Evolutionary conservation across 2,113 vertebrate species (phyloP), one percentile per base, ranked within the genome.

Genomic region (Etia nguti): DNA sequence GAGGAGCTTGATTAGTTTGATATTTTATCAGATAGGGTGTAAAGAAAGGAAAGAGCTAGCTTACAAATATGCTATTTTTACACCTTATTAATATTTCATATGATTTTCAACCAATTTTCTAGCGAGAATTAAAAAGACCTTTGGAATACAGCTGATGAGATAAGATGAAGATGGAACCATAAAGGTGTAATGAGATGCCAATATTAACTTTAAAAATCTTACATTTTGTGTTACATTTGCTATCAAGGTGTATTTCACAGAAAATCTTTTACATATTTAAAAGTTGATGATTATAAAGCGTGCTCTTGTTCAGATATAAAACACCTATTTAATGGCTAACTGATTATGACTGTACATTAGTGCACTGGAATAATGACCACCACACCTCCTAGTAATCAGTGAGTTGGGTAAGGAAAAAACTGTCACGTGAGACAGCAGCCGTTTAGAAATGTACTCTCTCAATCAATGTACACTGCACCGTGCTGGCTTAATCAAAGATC

Each of bases 401-500:
- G 86, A 82, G 57, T 55, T 68, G 85, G 80, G 65, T 87, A 82
- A 68, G 68, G 86, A 90, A 90, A 65, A 82, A 84, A 22, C 20
- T 77, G 20, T 86, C 80, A 89, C 9, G 70, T 81, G 82, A 92
- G 91, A 91, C 86, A 86, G 59, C 82, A 93, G 90, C 91, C 91
- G 26, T 62, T 92, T 16, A 59, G 89, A 86, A 92, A 79, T 29
- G 77, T 89, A 90, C 79, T 90, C 89, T 87, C 89, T 87, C 89
- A 94, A 94, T 95, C 95, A 95, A 94, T 94, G 88, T 86, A 90
- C 87, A 91, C 90, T 56, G 73, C 88, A 83, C 70, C 7, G 48
- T 79, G 86, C 83, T 38, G 88, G 88, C 83, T 93, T 95, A 96
- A 96, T 96, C 93, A 93, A 91, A 93, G 93, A 94, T 93, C 93